Evolutionary conservation across 2,113 vertebrate genomes (phyloP), one percentile per base, ranked within the genome.

Genomic region (rat (Rattus norvegicus)): DNA sequence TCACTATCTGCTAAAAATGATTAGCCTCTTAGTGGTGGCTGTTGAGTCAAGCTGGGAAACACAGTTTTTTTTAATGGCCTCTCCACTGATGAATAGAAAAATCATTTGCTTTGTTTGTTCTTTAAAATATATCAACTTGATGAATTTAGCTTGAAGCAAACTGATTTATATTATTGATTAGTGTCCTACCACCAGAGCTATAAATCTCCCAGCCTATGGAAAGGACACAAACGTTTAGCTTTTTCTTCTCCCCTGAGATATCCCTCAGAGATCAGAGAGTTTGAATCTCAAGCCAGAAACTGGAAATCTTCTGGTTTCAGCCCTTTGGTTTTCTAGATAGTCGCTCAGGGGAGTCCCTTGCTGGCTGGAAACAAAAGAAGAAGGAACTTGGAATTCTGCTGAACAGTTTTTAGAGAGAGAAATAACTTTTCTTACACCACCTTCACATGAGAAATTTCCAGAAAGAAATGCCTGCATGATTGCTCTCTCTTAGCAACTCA

Each of bases 141-240:
- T 94, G 69, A 90, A 88, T 94, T 97, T 88, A 88, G 43, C 83
- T 67, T 69, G 93, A 95, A 96, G 95, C 77, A 91, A 92, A 85
- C 79, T 26, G 76, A 85, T 91, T 93, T 30, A 26, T 49, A 84
- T 75, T 79, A 79, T 93, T 88, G 73, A 36, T 88, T 92, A 83
- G 67, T 36, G 67, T 24, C 26, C 96, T 83, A 19, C 14, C 47
- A 7, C 56, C 11, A 24, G 70, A 93, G 52, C 67, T 91, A 63
- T 81, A 83, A 39, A 80, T 90, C 17, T 80, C 67, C 95, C 70
- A 77, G 83, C 20, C 72, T 89, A 30, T 43, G 79, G 85, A 76
- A 20, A 17, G 14, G 56, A 85, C 49, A 43, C 13, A 76, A 49
- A 80, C 39, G 67, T 63, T 89, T 20, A 17, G 43, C 36, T 73